phyloP scores from a whole-genome alignment of 2,113 vertebrate genomes.

The Bambusicola thoracicus region DNA sequence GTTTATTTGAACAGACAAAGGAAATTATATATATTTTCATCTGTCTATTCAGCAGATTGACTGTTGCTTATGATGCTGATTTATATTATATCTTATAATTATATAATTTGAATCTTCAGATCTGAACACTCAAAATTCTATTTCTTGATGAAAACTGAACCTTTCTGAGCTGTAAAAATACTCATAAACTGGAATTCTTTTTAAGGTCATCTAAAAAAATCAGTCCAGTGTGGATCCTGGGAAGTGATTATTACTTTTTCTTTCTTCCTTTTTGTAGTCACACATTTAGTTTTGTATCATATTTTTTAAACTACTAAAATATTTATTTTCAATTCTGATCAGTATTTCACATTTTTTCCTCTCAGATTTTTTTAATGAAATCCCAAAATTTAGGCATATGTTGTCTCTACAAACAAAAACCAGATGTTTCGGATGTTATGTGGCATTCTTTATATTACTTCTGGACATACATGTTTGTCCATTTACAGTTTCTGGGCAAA shows the following conservation, averaged over 20 bases:
- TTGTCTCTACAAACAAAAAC: background rate
- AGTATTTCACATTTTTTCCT: background rate
- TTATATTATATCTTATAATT: background rate
- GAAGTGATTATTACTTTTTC: background rate
- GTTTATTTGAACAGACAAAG: background rate
- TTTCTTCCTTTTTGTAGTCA: background rate
- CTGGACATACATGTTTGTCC: background rate
- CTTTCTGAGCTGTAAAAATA: background rate
- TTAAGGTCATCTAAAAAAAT: background rate
- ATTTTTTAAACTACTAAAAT: background rate
- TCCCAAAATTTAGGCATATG: background rate
- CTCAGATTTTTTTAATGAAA: background rate
- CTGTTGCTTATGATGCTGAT: background rate
- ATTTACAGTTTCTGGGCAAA: background rate
- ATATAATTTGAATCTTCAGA: background rate
- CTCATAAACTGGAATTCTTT: background rate
- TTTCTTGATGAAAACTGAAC: background rate
- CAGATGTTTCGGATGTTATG: background rate
- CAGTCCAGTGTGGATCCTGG: background rate
- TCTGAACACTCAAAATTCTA: background rate
- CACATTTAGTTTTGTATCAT: background rate
- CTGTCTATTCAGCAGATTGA: background rate
- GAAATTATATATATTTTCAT: background rate
- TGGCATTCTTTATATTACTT: background rate
- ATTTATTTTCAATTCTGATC: background rate